Evolutionary conservation across 2,113 vertebrate species (phyloP).

Genomic region (Eulemur macaco): DNA sequence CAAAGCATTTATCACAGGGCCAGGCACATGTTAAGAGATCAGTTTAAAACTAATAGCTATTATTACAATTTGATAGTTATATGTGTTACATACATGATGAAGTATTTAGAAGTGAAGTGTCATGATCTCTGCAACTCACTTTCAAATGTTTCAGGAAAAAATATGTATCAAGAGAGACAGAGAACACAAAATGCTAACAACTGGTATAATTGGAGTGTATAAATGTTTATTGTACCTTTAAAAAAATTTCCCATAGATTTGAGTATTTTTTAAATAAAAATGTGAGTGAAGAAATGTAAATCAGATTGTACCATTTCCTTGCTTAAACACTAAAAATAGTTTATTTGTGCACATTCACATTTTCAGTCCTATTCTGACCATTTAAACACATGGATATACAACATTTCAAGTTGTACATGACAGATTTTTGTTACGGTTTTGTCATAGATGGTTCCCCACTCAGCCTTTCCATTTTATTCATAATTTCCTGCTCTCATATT

Average conservation of each 20-base stretch:
- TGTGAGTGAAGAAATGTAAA: not conserved
- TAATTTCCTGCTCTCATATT: not conserved
- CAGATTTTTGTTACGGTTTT: not conserved
- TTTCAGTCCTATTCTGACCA: not conserved
- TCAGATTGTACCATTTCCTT: not conserved
- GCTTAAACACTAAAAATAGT: not conserved
- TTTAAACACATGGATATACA: not conserved
- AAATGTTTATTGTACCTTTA: not conserved
- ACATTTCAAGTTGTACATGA: not conserved
- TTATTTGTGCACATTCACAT: not conserved
- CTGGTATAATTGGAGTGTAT: not conserved
- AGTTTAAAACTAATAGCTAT: not conserved
- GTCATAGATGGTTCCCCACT: not conserved
- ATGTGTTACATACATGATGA: not conserved
- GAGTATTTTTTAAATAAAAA: conserved; percentile 12
- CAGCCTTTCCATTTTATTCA: not conserved
- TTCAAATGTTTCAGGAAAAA: not conserved
- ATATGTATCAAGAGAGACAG: not conserved
- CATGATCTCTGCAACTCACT: not conserved
- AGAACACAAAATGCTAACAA: not conserved
- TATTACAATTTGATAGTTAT: not conserved
- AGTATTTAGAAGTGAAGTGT: not conserved
- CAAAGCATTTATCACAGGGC: not conserved
- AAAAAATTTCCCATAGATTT: not conserved
- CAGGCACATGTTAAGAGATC: not conserved